Evolutionary conservation across 2,888 invertebrate species (phyloP), one percentile per base, ranked within the genome.

Genomic region (Sinohyriopsis cumingii): DNA sequence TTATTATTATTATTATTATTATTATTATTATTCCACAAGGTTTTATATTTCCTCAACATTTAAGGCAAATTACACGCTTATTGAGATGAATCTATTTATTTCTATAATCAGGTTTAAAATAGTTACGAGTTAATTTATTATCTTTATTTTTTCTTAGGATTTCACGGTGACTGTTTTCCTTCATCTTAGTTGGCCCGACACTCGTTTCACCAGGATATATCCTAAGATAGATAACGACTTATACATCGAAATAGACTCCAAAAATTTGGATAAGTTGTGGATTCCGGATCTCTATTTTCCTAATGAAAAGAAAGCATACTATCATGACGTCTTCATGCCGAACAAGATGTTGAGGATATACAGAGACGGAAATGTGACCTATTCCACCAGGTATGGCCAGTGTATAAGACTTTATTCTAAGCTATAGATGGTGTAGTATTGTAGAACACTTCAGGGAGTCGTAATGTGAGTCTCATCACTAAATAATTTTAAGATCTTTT

Each of bases 201-300:
- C 55, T 1, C 67, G 85, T 45, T 75, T 75, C 33, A 67, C 63
- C 4, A 25, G 60, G 6, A 75, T 67, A 55, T 60, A 64, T 9
- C 64, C 73, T 4, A 64, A 62, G 18, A 64, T 68, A 33, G 67
- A 79, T 3, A 73, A 73, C 15, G 77, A 78, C n/a, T 77, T 76
- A 4, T 92, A 97, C 88, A 96, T 97, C 69, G 97, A 97, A 91
- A 95, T 97, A 33, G 88, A 89, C 70, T 81, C 85, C 53, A 88
- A 86, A 76, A 84, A 88, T 65, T 76, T 89, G 68, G 95, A 95
- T 91, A 94, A 96, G 84, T 96, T 98, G 71, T 99, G 98, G 98
- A 97, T 98, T 95, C 98, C 98, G 55, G 98, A 99, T 92, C 92
- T 98, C 83, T 98, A 98, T 93, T 98, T 98, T 92, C 95, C 97